Base-by-base conservation (phyloP, 2,888 invertebrate genomes). In the Heliconius sara region DNA sequence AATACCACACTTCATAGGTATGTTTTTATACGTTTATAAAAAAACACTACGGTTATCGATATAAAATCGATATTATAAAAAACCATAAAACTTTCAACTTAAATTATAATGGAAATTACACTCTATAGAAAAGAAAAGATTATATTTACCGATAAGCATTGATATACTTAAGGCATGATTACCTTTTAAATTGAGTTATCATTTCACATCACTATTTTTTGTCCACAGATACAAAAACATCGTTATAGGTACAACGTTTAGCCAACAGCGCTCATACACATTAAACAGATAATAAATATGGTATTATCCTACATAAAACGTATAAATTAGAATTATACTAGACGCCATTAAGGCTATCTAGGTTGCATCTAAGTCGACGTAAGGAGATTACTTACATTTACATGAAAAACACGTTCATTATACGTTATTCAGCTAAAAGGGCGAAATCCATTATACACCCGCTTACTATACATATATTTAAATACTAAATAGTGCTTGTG, bases 341-440 rank as follows among this genome's bases (percentile, higher is more conserved):
- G 47, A 27, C 70, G 71, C 79, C 82, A 82, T 82, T 83, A 83
- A 77, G 77, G 73, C 63, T 82, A 83, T 83, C 83, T 81, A 74
- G 77, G 66, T 72, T 80, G 70, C 80, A 83, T 81, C 82, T 83
- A 80, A 83, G 79, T 76, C 80, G 82, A 80, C 83, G 78, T 81
- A 81, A 82, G 80, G 81, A 82, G 82, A 79, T 81, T 82, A 82
- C 80, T 81, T 72, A 79, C 70, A 79, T 81, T 81, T 79, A 81
- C 79, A 81, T 81, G 65, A 76, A 77, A 79, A 81, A 79, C 81
- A 63, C 70, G 81, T 81, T 81, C 63, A 75, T 76, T 72, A 77
- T 79, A 67, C 27, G 57, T 80, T 73, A 79, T 74, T 63, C 74
- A 75, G 79, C 34, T 79, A 67, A 78, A 78, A 67, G 73, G 73